Base-by-base conservation (phyloP, 2,113 vertebrate species). In the Heloderma charlesbogerti region DNA sequence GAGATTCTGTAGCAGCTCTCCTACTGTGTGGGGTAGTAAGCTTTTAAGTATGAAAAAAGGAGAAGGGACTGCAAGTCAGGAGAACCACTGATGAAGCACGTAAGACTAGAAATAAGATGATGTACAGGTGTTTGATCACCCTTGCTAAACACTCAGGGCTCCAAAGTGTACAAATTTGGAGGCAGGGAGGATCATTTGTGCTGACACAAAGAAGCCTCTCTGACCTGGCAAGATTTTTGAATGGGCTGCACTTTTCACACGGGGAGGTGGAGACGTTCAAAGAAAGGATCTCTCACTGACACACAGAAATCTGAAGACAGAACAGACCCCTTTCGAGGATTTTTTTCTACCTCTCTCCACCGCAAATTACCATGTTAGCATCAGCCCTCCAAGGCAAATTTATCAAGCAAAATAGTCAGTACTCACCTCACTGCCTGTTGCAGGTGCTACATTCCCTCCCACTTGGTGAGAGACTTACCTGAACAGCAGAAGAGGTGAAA, bases 301-400 rank as follows among this genome's bases (percentile, higher is more conserved):
- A 18, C 27, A 63, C 2, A 34, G 27, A n/a, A 75, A 20, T 13
- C 0, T 5, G 5, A 57, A 88, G 34, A 48, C 29, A 60, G 22
- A 75, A 29, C n/a, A 84, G 29, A 15, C 37, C 67, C 27, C 66
- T 81, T 10, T 25, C 9, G 31, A 71, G 43, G 40, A 86, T 5
- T 4, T 8, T 3, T 29, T 16, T 57, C 18, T 2, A 15, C 7
- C 1, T 1, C 51, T 31, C 18, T 20, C n/a, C 1, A 4, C 69
- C 22, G 10, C 45, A n/a, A 48, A 29, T 69, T 31, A 16, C 8
- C 31, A 51, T 43, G 8, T 51, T 82, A 60, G n/a, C 25, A 15
- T 8, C 3, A 34, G 22, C 51, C 20, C 77, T 81, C 43, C 78
- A 13, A 29, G 20, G 57, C 2, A 43, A 27, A 43, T 29, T 16